A percentile compares a stretch with the other conserved stretches of the same genome.
These are phyloP conservation scores for Chelmon rostratus DNA, from an alignment of 2,797 vertebrate genomes.

Conservation along the genomic window DNA sequence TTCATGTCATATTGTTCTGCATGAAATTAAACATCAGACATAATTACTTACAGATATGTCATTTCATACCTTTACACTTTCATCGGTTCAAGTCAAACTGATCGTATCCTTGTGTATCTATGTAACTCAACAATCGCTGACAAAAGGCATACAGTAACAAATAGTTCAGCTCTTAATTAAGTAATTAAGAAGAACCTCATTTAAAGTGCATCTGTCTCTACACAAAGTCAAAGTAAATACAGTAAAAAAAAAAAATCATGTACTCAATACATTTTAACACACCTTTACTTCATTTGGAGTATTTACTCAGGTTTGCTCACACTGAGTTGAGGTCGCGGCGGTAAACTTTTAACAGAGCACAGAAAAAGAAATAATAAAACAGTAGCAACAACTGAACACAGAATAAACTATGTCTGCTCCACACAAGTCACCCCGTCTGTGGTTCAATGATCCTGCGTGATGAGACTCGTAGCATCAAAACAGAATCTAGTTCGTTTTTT, in stretches of 20 bases:
- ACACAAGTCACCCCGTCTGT: neutral
- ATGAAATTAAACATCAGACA: neutral
- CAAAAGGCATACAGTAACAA: conserved; percentile 47
- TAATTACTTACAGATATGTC: neutral
- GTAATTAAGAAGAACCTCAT: conserved; percentile 21
- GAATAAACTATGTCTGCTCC: neutral
- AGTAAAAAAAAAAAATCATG: conserved; percentile 24
- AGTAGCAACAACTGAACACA: neutral
- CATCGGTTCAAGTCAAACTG: conserved; percentile 5
- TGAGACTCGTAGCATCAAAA: neutral
- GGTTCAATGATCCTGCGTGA: neutral
- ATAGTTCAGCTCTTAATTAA: conserved; percentile 25
- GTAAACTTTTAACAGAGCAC: conserved; percentile 29
- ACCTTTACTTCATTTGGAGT: neutral
- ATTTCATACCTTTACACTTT: conserved; percentile 4
- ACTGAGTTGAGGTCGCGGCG: conserved; percentile 55
- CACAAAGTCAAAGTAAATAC: conserved; percentile 26
- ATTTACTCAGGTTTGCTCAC: conserved; percentile 8
- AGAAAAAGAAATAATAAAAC: neutral
- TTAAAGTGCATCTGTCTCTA: conserved; percentile 50
- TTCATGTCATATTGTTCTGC: neutral
- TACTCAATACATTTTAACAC: conserved; percentile 1
- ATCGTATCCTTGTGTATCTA: neutral
- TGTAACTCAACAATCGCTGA: conserved; percentile 35
- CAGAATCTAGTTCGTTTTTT: neutral